Percentiles rank a stretch among this genome's conserved stretches.
Evolutionary conservation across 1,140 invertebrate genomes (phyloP).

Genomic region (Achroia grisella): DNA sequence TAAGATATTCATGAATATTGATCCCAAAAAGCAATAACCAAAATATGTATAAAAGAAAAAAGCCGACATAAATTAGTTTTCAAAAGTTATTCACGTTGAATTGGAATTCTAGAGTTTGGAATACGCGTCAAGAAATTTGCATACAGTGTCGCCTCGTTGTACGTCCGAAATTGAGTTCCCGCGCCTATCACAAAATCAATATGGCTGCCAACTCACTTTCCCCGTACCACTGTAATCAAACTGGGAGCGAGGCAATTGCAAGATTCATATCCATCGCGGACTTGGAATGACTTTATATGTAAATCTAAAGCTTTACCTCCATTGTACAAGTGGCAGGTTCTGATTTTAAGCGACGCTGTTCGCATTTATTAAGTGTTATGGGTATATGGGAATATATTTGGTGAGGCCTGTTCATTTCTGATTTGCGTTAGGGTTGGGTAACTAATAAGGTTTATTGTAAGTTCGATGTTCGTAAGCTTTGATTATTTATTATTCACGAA

Average conservation of each 20-base stretch:
- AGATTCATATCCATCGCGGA: conserved; percentile 6
- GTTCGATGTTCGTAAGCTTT: too few species aligned
- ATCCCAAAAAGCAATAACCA: too few species aligned
- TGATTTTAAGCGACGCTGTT: background rate
- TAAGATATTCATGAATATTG: too few species aligned
- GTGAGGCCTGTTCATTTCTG: background rate
- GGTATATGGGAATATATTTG: too few species aligned
- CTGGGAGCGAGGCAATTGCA: conserved; percentile 5
- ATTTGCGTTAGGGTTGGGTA: background rate
- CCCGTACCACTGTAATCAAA: conserved; percentile 8
- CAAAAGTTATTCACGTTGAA: conserved; percentile 17
- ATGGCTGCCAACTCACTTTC: conserved; percentile 13
- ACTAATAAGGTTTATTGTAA: background rate
- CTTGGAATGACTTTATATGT: conserved; percentile 6
- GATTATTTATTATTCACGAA: too few species aligned
- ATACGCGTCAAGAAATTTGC: conserved; percentile 19
- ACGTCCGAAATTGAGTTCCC: conserved; percentile 25
- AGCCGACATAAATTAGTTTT: conserved; percentile 14
- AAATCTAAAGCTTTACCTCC: conserved; percentile 8
- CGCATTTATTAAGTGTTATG: too few species aligned
- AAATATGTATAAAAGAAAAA: background rate
- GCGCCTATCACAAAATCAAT: conserved; percentile 23
- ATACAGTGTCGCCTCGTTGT: conserved; percentile 15
- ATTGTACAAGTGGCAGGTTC: background rate
- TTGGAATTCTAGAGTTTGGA: conserved; percentile 15